Evolutionary conservation across 2,113 vertebrate species (phyloP), one percentile per base, ranked within the genome.

Genomic region (Pluvialis apricaria): DNA sequence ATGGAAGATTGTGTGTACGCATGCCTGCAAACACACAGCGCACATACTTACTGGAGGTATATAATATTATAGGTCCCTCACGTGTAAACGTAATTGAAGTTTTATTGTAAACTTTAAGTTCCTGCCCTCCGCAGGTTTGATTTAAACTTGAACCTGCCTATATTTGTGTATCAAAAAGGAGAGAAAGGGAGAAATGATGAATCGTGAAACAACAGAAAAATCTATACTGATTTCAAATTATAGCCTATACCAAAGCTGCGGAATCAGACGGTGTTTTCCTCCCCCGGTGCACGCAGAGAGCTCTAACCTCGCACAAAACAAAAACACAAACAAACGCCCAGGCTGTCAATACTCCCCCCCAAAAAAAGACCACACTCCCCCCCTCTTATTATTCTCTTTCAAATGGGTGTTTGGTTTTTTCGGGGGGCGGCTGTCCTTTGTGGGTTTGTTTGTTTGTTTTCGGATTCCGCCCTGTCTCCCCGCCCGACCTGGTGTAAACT

Each of bases 401-500:
- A 10, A 49, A 6, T 2, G 21, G 18, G 5, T n/a, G 10, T 28
- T 70, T 13, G 55, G 25, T 18, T 60, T 9, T 80, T 68, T 21
- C 5, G 7, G 72, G 57, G 73, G 15, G 2, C 19, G 51, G 42
- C 18, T 42, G 29, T 28, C 51, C 49, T 65, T 60, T 31, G 44
- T 18, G n/a, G 54, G 10, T 66, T 60, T 58, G 66, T 76, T 91
- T 93, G 38, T 86, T 91, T 94, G 51, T 86, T 94, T 96, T 72
- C 40, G 77, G 71, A 94, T 93, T 77, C 85, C 42, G 4, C 64
- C 88, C 72, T 38, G 68, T 93, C 94, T 95, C 96, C 91, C 88
- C 86, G 9, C 95, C 68, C 31, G 83, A 93, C 79, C 81, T 85
- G 92, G 81, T 93, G 86, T 40, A 95, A 95, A 96, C 54, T 57